Evolutionary conservation across 1,140 invertebrate species (phyloP).

Genomic region (Trypoxylus dichotomus): DNA sequence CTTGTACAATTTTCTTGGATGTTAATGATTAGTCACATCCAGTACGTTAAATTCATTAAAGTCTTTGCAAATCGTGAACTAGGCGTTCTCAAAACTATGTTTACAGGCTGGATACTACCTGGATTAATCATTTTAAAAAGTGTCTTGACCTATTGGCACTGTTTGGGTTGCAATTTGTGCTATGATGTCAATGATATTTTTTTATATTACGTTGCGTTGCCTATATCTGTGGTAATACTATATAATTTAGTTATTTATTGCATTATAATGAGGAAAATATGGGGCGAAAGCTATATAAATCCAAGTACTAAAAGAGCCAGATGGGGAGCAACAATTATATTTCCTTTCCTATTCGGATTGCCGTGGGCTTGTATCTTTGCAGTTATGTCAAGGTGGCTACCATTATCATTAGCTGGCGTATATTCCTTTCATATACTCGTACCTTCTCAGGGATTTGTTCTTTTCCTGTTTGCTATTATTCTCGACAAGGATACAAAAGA

Average conservation of each 20-base stretch:
- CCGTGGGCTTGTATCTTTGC: not conserved
- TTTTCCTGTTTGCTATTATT: not conserved
- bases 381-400: not conserved
- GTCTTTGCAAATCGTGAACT: not conserved
- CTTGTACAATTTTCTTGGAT: not conserved
- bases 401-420: not conserved
- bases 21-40: not conserved
- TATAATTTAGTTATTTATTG: not conserved
- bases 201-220: not conserved
- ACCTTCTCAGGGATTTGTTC: not conserved
- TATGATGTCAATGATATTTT: not conserved
- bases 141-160: not conserved
- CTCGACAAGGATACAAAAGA: not conserved
- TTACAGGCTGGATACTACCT: not conserved
- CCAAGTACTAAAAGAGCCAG: not conserved
- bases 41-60: not conserved
- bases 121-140: not conserved
- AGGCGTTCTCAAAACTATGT: not conserved
- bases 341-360: not conserved
- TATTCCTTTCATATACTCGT: not conserved
- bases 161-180: not conserved
- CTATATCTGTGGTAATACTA: not conserved
- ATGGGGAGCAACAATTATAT: not conserved
- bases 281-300: not conserved
- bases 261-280: not conserved